Evolutionary conservation across 2,888 invertebrate genomes (phyloP).

Genomic region (Yponomeuta evonymella): DNA sequence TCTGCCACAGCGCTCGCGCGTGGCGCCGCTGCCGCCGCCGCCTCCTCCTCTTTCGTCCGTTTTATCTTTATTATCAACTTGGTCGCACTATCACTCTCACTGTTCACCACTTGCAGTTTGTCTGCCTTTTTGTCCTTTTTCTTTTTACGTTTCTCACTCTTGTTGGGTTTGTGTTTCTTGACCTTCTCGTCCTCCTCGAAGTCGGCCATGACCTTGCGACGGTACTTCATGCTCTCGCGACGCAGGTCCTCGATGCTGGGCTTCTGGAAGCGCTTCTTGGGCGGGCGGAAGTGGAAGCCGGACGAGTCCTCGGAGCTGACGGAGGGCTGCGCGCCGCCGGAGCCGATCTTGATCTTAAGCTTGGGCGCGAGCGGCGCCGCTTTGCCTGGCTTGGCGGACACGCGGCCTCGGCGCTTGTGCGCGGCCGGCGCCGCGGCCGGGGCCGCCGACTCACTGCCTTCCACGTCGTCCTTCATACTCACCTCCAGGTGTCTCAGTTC

Average conservation of each 20-base stretch:
- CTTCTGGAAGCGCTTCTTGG: slow-evolving; percentile 86
- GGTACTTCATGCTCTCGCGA: slow-evolving; percentile 91
- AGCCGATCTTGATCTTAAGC: slow-evolving; percentile 86
- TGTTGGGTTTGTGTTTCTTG: slow-evolving; percentile 51
- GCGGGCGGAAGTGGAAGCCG: slow-evolving; percentile 79
- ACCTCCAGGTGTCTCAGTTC: slow-evolving; percentile 80
- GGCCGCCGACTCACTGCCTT: slow-evolving; percentile 29
- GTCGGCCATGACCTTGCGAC: slow-evolving; percentile 89
- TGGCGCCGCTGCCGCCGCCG: slow-evolving; percentile 45
- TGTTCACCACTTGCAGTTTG: slow-evolving; percentile 65
- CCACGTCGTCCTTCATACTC: no score
- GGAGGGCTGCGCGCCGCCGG: slow-evolving; percentile 68
- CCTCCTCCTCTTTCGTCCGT: slow-evolving; percentile 60
- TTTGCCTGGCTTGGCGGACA: no score
- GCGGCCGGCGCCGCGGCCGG: slow-evolving; percentile 22
- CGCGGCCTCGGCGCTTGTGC: slow-evolving; percentile 19
- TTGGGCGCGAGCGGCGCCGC: slow-evolving; percentile 66
- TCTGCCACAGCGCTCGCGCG: slow-evolving; percentile 52
- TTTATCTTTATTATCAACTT: slow-evolving; percentile 87
- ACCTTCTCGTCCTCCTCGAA: slow-evolving; percentile 82
- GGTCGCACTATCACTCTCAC: slow-evolving; percentile 78
- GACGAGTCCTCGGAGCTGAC: slow-evolving; percentile 60
- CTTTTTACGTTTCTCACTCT: slow-evolving; percentile 64
- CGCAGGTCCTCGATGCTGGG: slow-evolving; percentile 88
- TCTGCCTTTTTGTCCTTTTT: slow-evolving; percentile 74